Evolutionary conservation across 2,797 vertebrate genomes (phyloP), one percentile per base, ranked within the genome.

Genomic region (Echeneis naucrates): DNA sequence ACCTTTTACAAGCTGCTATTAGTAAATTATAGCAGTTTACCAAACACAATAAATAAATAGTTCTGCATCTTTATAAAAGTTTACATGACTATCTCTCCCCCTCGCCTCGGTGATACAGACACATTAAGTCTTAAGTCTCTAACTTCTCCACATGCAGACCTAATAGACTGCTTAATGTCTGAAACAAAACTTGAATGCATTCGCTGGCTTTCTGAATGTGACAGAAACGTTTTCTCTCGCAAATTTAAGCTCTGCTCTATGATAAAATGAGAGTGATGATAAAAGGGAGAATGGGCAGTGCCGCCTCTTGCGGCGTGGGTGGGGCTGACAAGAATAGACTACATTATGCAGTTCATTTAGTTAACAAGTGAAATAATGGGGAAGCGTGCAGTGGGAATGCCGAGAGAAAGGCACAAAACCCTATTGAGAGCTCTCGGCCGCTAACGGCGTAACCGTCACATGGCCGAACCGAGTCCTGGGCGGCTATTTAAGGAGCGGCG

Each of bases 261-360:
- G 88, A 93, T 92, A 92, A 92, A 93, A 91, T 87, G 94, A 96
- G 95, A 95, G 93, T 93, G 95, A 96, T 95, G 95, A 95, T 96
- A 95, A 96, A 96, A 95, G 94, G 94, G 92, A 94, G 94, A 95
- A 94, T 95, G 94, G 93, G 93, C 89, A 89, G 90, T 86, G 90
- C 93, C 94, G 95, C 94, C 94, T 91, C 95, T 95, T 92, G 95
- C 95, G 95, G 97, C 95, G 96, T 98, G 97, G 98, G 97, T 98
- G 98, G 97, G 97, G 97, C 95, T 94, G 97, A 96, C 96, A 96
- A 97, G 96, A 98, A 98, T 97, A 95, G 96, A 97, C 96, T 97
- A 96, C 97, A 98, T 99, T 99, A 97, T 99, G 97, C 97, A 97
- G 96, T 97, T 98, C 96, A 98, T 99, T 97, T 97, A 98, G 97